Conservation (phyloP, 2,113 vertebrate species). For the Malurus melanocephalus region DNA sequence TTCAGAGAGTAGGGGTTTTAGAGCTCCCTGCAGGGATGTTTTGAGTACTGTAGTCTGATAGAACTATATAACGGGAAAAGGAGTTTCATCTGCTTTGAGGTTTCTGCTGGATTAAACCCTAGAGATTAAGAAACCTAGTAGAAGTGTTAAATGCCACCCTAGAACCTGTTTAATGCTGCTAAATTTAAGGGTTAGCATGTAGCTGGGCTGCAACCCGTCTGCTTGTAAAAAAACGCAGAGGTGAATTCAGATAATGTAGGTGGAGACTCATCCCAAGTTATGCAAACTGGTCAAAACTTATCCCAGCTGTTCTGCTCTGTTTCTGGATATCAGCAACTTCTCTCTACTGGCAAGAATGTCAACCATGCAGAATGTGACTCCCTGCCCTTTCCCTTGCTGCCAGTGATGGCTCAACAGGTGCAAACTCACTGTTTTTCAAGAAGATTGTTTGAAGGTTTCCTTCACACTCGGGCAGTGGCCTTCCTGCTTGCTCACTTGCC, state of each 20-base stretch:
- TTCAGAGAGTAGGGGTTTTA: neutral
- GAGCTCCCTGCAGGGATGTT: neutral
- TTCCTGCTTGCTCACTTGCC: neutral
- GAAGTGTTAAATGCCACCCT: neutral
- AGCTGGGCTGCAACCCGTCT: neutral
- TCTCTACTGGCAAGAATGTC: neutral
- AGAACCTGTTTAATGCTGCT: neutral
- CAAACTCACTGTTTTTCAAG: accelerated
- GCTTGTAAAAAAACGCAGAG: neutral
- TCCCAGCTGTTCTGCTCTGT: neutral
- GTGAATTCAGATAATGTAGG: neutral
- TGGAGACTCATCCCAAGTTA: neutral
- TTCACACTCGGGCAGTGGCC: neutral
- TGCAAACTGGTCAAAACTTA: neutral
- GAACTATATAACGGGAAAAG: neutral
- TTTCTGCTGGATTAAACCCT: neutral
- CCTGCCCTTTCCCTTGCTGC: neutral
- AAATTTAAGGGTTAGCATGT: neutral
- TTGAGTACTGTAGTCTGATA: neutral
- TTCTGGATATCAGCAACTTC: neutral
- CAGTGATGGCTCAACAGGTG: neutral
- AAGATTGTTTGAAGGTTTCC: neutral
- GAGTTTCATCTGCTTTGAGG: neutral
- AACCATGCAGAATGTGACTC: neutral
- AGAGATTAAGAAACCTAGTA: neutral